Percentiles rank a stretch among this genome's conserved stretches.
These are phyloP conservation scores for Epistrophe grossulariae DNA, from an alignment of 2,888 invertebrate species.

Conservation along the genomic window DNA sequence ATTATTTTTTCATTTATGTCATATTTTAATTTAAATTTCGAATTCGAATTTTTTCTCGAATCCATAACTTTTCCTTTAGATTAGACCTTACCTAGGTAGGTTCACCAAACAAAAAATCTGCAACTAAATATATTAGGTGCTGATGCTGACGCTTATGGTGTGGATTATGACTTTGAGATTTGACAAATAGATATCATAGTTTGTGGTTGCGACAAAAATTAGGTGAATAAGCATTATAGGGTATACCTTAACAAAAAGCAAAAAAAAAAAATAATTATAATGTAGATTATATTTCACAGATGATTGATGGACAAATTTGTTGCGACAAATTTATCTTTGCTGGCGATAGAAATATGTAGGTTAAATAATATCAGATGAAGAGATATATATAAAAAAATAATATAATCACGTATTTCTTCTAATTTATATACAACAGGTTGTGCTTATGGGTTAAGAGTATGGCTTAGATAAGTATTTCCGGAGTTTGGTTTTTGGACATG, in stretches of 20 bases:
- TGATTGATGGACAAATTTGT: constrained; percentile 51
- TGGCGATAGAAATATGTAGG: background rate
- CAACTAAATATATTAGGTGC: too few species aligned
- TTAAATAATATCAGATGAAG: background rate
- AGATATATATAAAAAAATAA: background rate
- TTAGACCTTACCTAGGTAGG: too few species aligned
- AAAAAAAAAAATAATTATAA: background rate
- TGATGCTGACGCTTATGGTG: constrained; percentile 9
- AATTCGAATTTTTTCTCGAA: too few species aligned
- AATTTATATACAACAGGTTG: too few species aligned
- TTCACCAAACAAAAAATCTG: too few species aligned
- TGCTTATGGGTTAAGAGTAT: too few species aligned
- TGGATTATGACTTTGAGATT: constrained; percentile 50
- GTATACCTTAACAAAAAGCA: background rate
- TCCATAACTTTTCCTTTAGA: too few species aligned
- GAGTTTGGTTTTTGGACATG: too few species aligned
- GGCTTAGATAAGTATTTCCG: too few species aligned
- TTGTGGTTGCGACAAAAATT: constrained; percentile 39
- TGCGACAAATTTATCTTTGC: constrained; percentile 26
- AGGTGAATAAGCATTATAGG: constrained; percentile 6
- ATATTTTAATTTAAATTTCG: too few species aligned
- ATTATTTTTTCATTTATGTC: too few species aligned
- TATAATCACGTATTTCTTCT: background rate
- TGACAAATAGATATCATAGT: constrained; percentile 34
- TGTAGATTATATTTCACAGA: constrained; percentile 13